Evolutionary conservation across 1,140 invertebrate species (phyloP).

Genomic region (Bombus waltoni): DNA sequence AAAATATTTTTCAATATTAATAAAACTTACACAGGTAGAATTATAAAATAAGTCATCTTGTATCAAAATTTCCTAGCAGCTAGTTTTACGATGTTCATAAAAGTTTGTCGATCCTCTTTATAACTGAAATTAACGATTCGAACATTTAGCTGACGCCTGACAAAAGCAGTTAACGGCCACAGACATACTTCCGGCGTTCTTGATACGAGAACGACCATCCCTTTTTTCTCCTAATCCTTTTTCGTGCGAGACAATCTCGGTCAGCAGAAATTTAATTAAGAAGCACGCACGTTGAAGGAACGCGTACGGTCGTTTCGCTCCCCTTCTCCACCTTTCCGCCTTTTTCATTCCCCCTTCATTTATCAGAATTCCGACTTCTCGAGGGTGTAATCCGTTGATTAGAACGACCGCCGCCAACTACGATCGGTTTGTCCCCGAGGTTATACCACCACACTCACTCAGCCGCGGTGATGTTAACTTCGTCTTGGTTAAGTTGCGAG

Average conservation of each 20-base stretch:
- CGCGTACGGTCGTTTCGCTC: conserved; percentile 12
- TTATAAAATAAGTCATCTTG: neutral
- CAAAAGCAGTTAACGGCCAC: conserved; percentile 4
- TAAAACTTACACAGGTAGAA: neutral
- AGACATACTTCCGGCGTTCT: neutral
- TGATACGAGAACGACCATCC: neutral
- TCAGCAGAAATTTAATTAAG: conserved; percentile 71
- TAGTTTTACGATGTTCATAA: neutral
- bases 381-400: conserved; percentile 68
- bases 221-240: neutral
- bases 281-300: conserved; percentile 58
- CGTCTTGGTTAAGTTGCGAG: conserved; percentile 17
- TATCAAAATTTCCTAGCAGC: neutral
- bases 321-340: neutral
- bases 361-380: conserved; percentile 59
- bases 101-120: neutral
- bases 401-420: conserved; percentile 52
- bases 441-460: conserved; percentile 31
- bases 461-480: conserved; percentile 10
- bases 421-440: conserved; percentile 52
- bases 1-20: neutral
- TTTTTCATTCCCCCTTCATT: conserved; percentile 63
- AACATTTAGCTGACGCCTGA: neutral
- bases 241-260: conserved; percentile 32
- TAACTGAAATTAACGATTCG: neutral